Percentiles rank a stretch among this genome's conserved stretches.
These are phyloP conservation scores for Tenodera sinensis DNA, from an alignment of 2,888 invertebrate species.

Conservation along the genomic window DNA sequence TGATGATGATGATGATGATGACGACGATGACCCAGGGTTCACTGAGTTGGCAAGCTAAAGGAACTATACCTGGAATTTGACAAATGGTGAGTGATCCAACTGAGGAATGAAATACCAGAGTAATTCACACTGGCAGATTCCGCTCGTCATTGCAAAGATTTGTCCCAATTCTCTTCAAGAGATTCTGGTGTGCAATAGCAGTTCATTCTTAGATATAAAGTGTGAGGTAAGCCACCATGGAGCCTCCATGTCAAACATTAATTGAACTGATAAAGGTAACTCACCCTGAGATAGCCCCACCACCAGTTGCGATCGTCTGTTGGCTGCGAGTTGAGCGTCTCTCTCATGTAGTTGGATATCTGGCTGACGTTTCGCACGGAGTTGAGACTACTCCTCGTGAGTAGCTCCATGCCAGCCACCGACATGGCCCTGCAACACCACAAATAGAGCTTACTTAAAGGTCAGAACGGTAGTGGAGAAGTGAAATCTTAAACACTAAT, in stretches of 20 bases:
- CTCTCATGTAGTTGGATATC: conserved; percentile 32
- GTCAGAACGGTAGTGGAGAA: too few species aligned
- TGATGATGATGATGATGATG: too few species aligned
- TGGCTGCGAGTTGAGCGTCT: conserved; percentile 33
- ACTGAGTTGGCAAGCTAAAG: too few species aligned
- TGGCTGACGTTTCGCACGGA: conserved; percentile 34
- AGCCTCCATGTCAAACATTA: too few species aligned
- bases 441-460: neutral
- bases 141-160: neutral
- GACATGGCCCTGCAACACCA: conserved; percentile 3
- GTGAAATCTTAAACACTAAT: too few species aligned
- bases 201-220: too few species aligned
- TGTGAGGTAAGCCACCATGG: too few species aligned
- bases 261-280: conserved; percentile 17
- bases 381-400: conserved; percentile 34
- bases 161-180: neutral
- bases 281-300: conserved; percentile 61
- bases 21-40: too few species aligned
- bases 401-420: conserved; percentile 32
- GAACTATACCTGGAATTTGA: too few species aligned
- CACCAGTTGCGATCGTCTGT: conserved; percentile 52
- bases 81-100: too few species aligned
- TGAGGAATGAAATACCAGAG: too few species aligned
- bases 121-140: neutral
- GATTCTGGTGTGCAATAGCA: neutral